Conservation (phyloP, 2,888 invertebrate species). For the Calameuta idolon region DNA sequence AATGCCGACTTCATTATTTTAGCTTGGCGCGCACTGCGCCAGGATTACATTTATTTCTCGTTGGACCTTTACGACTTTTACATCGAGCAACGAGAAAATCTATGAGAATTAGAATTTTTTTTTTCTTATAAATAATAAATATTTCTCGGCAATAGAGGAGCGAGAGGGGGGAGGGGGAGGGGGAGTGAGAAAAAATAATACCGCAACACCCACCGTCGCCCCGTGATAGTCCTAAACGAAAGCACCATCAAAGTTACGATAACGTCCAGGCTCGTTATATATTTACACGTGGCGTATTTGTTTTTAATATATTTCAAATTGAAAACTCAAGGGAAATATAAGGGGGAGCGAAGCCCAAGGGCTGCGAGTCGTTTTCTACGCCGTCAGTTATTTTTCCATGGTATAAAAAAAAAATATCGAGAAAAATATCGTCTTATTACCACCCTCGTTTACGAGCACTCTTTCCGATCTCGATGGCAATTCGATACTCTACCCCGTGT, state of each 20-base stretch:
- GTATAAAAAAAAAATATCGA: background rate
- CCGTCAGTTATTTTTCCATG: background rate
- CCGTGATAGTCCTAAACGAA: conserved; percentile 27
- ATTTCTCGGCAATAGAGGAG: conserved; percentile 1
- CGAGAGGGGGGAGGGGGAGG: background rate
- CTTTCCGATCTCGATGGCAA: conserved; percentile 8
- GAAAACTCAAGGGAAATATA: conserved; percentile 4
- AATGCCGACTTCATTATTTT: conserved; percentile 31
- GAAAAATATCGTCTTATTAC: conserved; percentile 5
- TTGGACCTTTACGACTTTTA: background rate
- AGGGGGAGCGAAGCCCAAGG: background rate
- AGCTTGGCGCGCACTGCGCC: background rate
- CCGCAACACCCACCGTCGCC: conserved; percentile 31
- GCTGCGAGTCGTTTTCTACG: background rate
- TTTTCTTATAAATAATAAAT: background rate
- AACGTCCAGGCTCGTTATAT: background rate
- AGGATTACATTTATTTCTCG: background rate
- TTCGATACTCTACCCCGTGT: conserved; percentile 1
- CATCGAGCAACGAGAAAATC: background rate
- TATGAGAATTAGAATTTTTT: background rate
- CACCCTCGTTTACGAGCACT: conserved; percentile 5
- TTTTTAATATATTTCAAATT: conserved; percentile 10
- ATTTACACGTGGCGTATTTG: conserved; percentile 37
- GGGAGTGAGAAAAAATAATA: background rate
- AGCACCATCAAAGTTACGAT: background rate